Percentiles rank a stretch among this genome's conserved stretches.
These are phyloP conservation scores for Drosophila melanica DNA, from an alignment of 1,140 invertebrate species.

Conservation along the genomic window DNA sequence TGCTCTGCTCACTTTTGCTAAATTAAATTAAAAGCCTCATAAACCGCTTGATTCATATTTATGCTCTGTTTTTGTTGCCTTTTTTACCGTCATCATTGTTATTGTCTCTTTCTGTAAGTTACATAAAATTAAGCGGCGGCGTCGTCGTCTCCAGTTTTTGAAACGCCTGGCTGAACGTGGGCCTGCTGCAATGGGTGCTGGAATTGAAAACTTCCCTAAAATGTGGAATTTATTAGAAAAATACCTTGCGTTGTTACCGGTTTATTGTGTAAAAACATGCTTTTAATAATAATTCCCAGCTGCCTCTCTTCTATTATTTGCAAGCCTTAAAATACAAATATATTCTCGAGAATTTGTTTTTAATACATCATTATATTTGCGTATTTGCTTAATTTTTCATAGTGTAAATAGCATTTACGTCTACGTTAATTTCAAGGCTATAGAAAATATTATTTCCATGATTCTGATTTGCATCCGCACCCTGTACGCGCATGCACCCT, in stretches of 20 bases:
- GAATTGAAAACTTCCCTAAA: conserved; percentile 32
- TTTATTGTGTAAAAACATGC: conserved; percentile 12
- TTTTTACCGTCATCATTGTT: conserved; percentile 20
- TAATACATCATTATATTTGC: conserved; percentile 55
- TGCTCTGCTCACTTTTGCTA: conserved; percentile 41
- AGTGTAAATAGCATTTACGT: conserved; percentile 40
- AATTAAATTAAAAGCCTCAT: conserved; percentile 63
- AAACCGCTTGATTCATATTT: conserved; percentile 42
- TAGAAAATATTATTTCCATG: conserved; percentile 8
- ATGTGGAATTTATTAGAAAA: conserved; percentile 22
- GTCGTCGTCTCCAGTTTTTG: conserved; percentile 30
- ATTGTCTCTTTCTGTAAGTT: conserved; percentile 37
- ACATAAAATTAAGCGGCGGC: conserved; percentile 41
- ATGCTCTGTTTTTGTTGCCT: background rate
- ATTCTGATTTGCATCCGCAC: background rate
- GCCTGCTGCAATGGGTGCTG: conserved; percentile 5
- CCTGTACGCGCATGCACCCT: conserved; percentile 2
- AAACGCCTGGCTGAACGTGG: conserved; percentile 47
- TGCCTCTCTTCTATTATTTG: conserved; percentile 11
- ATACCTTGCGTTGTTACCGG: background rate
- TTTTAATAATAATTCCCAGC: background rate
- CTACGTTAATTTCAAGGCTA: conserved; percentile 45
- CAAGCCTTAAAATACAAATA: background rate
- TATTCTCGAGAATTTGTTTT: conserved; percentile 46
- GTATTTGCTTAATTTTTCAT: conserved; percentile 5